Conservation (phyloP, 2,888 invertebrate species). For the Stenichneumon culpator region DNA sequence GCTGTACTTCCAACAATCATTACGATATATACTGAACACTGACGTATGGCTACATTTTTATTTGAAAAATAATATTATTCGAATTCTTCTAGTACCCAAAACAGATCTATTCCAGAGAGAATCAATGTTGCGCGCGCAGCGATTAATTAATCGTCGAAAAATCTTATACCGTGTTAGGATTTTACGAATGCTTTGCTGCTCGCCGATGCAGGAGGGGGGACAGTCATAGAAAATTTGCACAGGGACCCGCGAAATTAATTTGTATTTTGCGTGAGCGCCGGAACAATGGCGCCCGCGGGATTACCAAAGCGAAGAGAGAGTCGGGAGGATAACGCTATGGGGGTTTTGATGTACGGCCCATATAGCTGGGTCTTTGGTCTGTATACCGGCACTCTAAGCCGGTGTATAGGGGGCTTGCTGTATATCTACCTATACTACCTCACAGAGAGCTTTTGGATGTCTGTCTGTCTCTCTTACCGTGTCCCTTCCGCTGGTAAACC, state of each 20-base stretch:
- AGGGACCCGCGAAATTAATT: constrained; percentile 64
- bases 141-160: constrained; percentile 23
- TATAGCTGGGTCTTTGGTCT: constrained; percentile 50
- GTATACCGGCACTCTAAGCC: constrained; percentile 24
- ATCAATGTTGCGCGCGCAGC: neutral
- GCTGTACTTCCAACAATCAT: no score
- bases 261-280: constrained; percentile 59
- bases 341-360: constrained; percentile 59
- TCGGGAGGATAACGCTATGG: constrained; percentile 48
- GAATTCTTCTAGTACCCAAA: neutral
- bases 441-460: constrained; percentile 53
- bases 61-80: neutral
- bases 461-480: constrained; percentile 38
- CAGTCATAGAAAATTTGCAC: constrained; percentile 56
- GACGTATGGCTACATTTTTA: no score
- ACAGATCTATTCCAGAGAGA: neutral
- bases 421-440: constrained; percentile 41
- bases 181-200: constrained; percentile 51
- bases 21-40: no score
- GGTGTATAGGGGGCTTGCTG: constrained; percentile 31
- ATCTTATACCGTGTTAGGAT: constrained; percentile 29
- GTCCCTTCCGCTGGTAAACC: constrained; percentile 25
- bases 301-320: constrained; percentile 59
- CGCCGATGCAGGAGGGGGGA: neutral
- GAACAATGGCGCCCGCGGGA: constrained; percentile 63